phyloP scores from a whole-genome alignment of 2,113 vertebrate genomes.

The Cettia cetti region DNA sequence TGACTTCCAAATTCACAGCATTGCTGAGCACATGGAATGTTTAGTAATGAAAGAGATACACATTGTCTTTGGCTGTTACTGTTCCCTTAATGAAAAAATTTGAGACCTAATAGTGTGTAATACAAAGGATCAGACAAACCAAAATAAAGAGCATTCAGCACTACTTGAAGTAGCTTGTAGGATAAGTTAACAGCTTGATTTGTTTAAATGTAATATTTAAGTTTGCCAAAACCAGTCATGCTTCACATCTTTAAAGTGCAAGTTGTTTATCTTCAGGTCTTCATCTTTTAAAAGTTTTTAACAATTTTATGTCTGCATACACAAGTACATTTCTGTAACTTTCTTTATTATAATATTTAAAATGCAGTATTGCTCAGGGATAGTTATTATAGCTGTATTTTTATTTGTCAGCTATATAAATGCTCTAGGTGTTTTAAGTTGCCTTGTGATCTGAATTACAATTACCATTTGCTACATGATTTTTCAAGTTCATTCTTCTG shows the following conservation, averaged over 20 bases:
- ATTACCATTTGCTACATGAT: not conserved
- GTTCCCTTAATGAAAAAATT: not conserved
- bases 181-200: not conserved
- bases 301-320: not conserved
- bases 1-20: not conserved
- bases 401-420: not conserved
- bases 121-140: not conserved
- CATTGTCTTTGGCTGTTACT: not conserved
- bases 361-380: slow-evolving; percentile 46
- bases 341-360: not conserved
- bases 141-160: not conserved
- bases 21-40: not conserved
- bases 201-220: not conserved
- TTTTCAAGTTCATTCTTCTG: slow-evolving; percentile 11
- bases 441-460: not conserved
- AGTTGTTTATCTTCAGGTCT: not conserved
- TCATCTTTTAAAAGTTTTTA: not conserved
- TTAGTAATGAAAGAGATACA: not conserved
- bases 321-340: not conserved
- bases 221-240: not conserved
- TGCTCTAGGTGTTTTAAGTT: not conserved
- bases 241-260: not conserved
- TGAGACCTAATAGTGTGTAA: not conserved
- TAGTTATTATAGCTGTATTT: not conserved
- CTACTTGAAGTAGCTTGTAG: not conserved